Conservation (phyloP, 2,888 invertebrate species). For the Tenthredo amoena region DNA sequence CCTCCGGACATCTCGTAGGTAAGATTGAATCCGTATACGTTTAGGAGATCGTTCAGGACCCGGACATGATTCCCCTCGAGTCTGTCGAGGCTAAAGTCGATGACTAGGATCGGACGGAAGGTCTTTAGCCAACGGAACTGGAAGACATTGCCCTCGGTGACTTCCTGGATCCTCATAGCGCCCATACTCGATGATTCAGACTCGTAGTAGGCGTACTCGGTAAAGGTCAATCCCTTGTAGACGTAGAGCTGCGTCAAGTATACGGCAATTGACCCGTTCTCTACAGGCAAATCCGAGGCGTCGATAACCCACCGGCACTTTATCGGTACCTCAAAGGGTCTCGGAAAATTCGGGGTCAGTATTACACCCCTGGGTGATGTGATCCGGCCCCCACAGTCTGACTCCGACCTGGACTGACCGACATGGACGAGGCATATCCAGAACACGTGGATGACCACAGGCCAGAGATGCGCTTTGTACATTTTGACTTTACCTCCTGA, state of each 20-base stretch:
- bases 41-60: constrained; percentile 88
- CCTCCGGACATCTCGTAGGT: constrained; percentile 90
- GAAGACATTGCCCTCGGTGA: constrained; percentile 88
- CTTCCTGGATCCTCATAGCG: constrained; percentile 83
- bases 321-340: constrained; percentile 89
- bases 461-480: constrained; percentile 22
- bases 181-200: constrained; percentile 83
- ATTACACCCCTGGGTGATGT: constrained; percentile 85
- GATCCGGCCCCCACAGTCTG: constrained; percentile 84
- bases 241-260: constrained; percentile 95
- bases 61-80: constrained; percentile 91
- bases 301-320: constrained; percentile 94
- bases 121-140: constrained; percentile 81
- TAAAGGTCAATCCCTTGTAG: constrained; percentile 87
- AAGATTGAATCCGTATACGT: constrained; percentile 95
- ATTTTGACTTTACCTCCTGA: constrained; percentile 15
- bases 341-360: constrained; percentile 92
- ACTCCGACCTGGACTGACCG: constrained; percentile 21
- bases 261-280: constrained; percentile 88
- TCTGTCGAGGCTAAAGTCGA: constrained; percentile 86
- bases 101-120: constrained; percentile 87
- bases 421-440: constrained; percentile 43
- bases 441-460: not conserved
- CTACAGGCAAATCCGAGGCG: constrained; percentile 80
- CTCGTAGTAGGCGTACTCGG: constrained; percentile 88